A percentile compares a stretch with the other conserved stretches of the same genome.
phyloP scores from a whole-genome alignment of 2,797 vertebrate species.

The Darevskia mixta region DNA sequence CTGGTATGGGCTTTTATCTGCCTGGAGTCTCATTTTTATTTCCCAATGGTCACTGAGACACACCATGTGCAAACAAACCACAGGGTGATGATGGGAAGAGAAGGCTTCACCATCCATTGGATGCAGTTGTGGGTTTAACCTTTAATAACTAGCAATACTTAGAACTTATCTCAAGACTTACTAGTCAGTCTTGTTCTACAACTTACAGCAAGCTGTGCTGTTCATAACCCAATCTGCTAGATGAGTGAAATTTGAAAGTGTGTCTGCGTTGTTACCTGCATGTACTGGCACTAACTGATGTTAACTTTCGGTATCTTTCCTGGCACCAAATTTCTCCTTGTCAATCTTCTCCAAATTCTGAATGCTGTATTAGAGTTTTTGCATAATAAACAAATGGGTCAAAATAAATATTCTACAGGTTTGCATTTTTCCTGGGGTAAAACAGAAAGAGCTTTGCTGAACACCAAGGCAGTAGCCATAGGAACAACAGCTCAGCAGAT shows the following conservation, averaged over 20 bases:
- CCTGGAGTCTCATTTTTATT: background rate
- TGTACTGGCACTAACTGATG: background rate
- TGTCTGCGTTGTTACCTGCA: background rate
- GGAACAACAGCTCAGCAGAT: background rate
- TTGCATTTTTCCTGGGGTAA: background rate
- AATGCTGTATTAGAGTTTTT: background rate
- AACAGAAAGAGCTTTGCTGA: background rate
- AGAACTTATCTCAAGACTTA: background rate
- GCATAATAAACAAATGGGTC: background rate
- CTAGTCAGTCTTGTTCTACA: background rate
- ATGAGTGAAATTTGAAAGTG: background rate
- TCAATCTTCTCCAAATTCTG: background rate
- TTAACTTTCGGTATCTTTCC: background rate
- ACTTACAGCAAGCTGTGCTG: background rate
- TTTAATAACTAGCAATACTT: background rate
- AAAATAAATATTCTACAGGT: background rate
- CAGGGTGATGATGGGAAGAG: too few species aligned
- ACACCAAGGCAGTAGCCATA: background rate
- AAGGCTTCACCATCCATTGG: background rate
- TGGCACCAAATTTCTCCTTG: background rate
- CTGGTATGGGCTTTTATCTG: background rate
- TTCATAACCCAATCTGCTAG: background rate
- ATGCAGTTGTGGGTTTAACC: background rate
- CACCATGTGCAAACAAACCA: background rate
- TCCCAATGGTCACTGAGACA: too few species aligned